Percentiles rank a stretch among this genome's conserved stretches.
phyloP scores from a whole-genome alignment of 2,113 vertebrate species.

The Lampris megalopsis region DNA sequence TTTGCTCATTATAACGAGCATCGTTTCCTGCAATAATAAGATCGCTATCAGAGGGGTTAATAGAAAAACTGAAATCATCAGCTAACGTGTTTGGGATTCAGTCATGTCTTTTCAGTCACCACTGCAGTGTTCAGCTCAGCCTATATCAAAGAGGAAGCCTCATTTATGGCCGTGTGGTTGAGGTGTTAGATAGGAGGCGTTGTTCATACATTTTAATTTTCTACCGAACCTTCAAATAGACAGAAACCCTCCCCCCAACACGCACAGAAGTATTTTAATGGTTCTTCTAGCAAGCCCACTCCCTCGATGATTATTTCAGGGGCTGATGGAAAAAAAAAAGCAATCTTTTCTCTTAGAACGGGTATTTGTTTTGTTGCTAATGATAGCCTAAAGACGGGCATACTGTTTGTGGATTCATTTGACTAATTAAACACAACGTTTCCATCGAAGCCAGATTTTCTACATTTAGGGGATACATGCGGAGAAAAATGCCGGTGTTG shows the following conservation, averaged over 20 bases:
- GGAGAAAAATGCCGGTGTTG: neutral
- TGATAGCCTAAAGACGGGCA: constrained; percentile 3
- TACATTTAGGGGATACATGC: neutral
- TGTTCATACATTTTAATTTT: constrained; percentile 46
- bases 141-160: constrained; percentile 73
- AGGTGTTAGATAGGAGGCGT: constrained; percentile 61
- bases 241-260: constrained; percentile 21
- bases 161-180: constrained; percentile 59
- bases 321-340: neutral
- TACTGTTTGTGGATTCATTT: neutral
- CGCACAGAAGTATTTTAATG: constrained; percentile 11
- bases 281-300: neutral
- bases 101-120: constrained; percentile 41
- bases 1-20: constrained; percentile 27
- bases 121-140: constrained; percentile 59
- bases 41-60: constrained; percentile 58
- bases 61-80: constrained; percentile 24
- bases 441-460: constrained; percentile 6
- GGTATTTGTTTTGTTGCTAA: constrained; percentile 22
- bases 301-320: constrained; percentile 2
- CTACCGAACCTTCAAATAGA: constrained; percentile 21
- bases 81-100: constrained; percentile 60
- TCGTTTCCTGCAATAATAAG: constrained; percentile 66
- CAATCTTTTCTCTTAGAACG: too few species aligned
- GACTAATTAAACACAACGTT: neutral